Evolutionary conservation across 2,113 vertebrate species (phyloP).

Genomic region (Trachemys scripta): DNA sequence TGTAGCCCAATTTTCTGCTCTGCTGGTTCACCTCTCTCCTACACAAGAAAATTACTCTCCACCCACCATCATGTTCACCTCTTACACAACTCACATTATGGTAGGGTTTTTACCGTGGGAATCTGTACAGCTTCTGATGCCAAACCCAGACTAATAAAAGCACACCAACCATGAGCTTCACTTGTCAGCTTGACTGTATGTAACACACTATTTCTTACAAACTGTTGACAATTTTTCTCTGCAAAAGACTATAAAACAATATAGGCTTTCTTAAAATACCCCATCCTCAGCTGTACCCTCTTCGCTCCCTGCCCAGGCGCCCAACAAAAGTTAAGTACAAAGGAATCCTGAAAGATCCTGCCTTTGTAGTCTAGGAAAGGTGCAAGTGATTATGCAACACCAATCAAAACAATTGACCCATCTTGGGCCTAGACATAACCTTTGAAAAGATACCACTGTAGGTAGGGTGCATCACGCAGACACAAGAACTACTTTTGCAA

Average conservation of each 20-base stretch:
- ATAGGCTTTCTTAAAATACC: not conserved
- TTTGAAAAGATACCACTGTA: not conserved
- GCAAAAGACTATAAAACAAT: not conserved
- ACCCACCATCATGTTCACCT: conserved; percentile 14
- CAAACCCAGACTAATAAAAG: conserved; percentile 23
- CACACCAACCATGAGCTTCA: not conserved
- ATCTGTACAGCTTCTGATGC: conserved; percentile 27
- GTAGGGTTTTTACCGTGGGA: conserved; percentile 55
- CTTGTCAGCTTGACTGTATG: not conserved
- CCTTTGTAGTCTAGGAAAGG: not conserved
- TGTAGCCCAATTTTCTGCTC: conserved; percentile 37
- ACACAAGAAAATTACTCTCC: conserved; percentile 15
- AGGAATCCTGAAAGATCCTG: not conserved
- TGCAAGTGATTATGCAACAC: not conserved
- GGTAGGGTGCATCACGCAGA: not conserved
- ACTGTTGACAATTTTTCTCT: not conserved
- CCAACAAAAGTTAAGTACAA: not conserved
- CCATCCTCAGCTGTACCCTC: fast-evolving
- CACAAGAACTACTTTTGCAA: not conserved
- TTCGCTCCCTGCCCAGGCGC: fast-evolving
- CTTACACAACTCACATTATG: conserved; percentile 58
- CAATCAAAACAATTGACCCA: not conserved
- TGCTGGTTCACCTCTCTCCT: conserved; percentile 1
- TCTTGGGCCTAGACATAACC: not conserved
- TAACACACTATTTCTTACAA: fast-evolving